Base-by-base conservation (phyloP, 2,888 invertebrate species). In the Eupelmus urozonus region DNA sequence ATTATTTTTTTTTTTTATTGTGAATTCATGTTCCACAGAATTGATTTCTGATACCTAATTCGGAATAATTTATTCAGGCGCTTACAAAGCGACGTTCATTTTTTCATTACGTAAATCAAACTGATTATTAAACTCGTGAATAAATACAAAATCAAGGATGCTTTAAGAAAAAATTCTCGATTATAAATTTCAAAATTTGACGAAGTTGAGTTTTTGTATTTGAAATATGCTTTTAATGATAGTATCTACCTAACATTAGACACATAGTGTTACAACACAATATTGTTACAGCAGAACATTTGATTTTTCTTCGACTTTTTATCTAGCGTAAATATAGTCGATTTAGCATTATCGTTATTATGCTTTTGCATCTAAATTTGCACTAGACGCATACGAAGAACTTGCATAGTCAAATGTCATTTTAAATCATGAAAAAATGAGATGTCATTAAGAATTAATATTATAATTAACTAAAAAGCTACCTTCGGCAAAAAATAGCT, bases 181-280 rank as follows among this genome's bases (percentile, higher is more conserved):
- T 57, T 53, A 42, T 27, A 72, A 23, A 34, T 57, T 69, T 73
- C 34, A 51, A 77, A 77, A 53, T 73, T 23, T 18, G 63, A 65
- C 27, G 59, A 51, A 67, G 16, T 60, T 70, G 0, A 20, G 27
- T 49, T 63, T 42, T 73, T 51, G 57, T 53, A 65, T 53, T 75
- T 76, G 20, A 70, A 60, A 13, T 70, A 67, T 45, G 63, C 4
- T 67, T 57, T 71, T 65, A 65, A 73, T 65, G 42, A 73, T 66
- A 69, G 45, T 57, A 76, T 42, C 76, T 76, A 76, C 59, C 65
- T 76, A 73, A 70, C 45, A 79, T 63, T 76, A 76, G 73, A 79
- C 73, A 76, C 51, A 25, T 75, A 79, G 78, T 79, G 66, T 79
- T 79, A 76, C 57, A 76, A 79, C 73, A 79, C 73, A 73, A 73